A percentile compares a stretch with the other conserved stretches of the same genome.
Conservation (phyloP, 1,140 invertebrate species). For the Bacillus rossius region DNA sequence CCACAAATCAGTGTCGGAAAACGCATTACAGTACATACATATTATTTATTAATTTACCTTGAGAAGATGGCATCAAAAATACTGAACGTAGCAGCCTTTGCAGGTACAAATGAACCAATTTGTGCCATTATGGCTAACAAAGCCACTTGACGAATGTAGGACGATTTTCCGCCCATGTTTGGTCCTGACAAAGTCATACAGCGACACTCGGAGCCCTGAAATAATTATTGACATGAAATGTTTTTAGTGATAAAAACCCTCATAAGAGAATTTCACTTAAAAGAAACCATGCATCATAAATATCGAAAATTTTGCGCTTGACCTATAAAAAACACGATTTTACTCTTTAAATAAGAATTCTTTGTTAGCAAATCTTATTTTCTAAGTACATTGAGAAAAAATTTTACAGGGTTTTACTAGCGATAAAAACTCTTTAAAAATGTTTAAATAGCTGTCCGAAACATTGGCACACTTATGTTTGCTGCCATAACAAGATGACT, state of each 20-base stretch:
- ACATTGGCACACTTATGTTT: no score
- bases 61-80: conserved; percentile 52
- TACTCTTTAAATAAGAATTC: background rate
- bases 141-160: conserved; percentile 49
- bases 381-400: background rate
- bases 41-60: conserved; percentile 30
- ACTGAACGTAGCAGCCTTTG: conserved; percentile 54
- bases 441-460: no score
- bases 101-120: conserved; percentile 85
- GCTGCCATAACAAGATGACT: no score
- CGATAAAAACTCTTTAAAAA: no score
- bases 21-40: no score
- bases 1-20: no score
- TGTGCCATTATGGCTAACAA: conserved; percentile 78
- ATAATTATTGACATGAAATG: background rate
- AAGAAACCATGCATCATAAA: background rate
- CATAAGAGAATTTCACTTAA: background rate
- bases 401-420: background rate
- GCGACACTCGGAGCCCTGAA: conserved; percentile 1
- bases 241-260: no score
- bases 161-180: conserved; percentile 60
- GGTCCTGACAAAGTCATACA: conserved; percentile 43
- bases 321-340: background rate
- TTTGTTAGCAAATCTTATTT: background rate
- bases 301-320: background rate